Conservation (phyloP, 2,113 vertebrate species). For the Engraulis encrasicolus region DNA sequence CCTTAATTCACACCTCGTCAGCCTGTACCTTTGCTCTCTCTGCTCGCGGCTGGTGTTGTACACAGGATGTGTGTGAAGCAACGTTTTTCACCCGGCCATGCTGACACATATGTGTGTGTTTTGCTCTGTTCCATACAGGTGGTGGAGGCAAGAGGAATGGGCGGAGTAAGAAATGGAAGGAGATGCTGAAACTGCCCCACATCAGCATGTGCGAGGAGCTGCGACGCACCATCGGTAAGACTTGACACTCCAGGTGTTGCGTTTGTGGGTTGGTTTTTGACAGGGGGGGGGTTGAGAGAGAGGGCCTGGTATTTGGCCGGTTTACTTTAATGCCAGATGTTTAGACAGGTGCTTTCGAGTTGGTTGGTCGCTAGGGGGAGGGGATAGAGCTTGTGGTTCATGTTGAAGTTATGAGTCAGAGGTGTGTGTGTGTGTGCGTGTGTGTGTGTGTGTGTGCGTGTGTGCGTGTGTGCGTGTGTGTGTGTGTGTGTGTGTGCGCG, state of each 20-base stretch:
- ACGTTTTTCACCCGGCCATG: too few species aligned
- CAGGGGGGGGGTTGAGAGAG: not conserved
- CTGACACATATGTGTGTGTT: constrained; percentile 40
- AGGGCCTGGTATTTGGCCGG: not conserved
- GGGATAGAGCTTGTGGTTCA: not conserved
- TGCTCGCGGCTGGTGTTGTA: not conserved
- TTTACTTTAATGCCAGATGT: not conserved
- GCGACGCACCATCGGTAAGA: constrained; percentile 81
- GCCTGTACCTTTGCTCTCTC: not conserved
- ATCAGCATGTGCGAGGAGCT: constrained; percentile 85
- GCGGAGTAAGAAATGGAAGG: constrained; percentile 92
- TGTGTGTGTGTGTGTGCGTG: not conserved
- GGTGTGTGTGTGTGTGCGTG: not conserved
- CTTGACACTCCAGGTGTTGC: too few species aligned
- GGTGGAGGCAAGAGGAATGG: constrained; percentile 83
- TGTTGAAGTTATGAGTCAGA: not conserved
- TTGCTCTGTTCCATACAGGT: constrained; percentile 72
- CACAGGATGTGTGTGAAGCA: not conserved
- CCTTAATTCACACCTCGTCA: not conserved
- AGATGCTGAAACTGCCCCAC: constrained; percentile 89
- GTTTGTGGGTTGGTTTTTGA: too few species aligned
- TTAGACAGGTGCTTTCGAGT: not conserved
- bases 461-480: not conserved
- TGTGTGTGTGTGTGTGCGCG: not conserved
- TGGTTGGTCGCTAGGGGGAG: too few species aligned